These are phyloP conservation scores for Circaetus gallicus DNA, from an alignment of 2,113 vertebrate genomes.

Conservation along the genomic window DNA sequence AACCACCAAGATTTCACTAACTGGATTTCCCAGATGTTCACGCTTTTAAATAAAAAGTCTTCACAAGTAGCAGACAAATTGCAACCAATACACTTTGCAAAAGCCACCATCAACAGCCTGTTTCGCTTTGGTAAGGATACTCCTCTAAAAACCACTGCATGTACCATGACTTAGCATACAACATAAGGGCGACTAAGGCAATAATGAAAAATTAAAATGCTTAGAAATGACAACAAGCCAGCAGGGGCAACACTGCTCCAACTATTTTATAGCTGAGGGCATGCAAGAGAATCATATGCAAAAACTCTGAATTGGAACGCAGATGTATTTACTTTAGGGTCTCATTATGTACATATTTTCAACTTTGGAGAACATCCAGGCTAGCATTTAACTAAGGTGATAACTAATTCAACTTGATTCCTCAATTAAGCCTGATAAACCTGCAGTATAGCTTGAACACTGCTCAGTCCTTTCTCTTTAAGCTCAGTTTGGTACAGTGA, in stretches of 20 bases:
- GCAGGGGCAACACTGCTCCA: not conserved
- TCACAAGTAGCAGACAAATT: not conserved
- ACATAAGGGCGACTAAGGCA: not conserved
- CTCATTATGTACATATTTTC: not conserved
- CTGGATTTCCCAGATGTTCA: not conserved
- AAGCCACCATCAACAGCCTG: not conserved
- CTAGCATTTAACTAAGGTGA: not conserved
- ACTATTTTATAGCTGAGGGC: not conserved
- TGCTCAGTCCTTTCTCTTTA: not conserved
- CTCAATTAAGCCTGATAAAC: not conserved
- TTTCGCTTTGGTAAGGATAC: not conserved
- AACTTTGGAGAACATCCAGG: not conserved
- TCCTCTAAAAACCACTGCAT: not conserved
- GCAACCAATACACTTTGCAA: not conserved
- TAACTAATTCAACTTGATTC: not conserved
- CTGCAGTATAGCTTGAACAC: not conserved
- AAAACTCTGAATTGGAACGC: not conserved
- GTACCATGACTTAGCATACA: not conserved
- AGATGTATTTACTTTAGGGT: not conserved
- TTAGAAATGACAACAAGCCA: not conserved
- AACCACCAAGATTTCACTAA: not conserved
- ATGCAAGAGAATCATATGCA: not conserved
- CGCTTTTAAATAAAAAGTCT: not conserved
- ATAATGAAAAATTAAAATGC: not conserved
- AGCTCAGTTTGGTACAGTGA: not conserved